Base-by-base conservation (phyloP, 2,888 invertebrate species). In the Phragmatobia fuliginosa region DNA sequence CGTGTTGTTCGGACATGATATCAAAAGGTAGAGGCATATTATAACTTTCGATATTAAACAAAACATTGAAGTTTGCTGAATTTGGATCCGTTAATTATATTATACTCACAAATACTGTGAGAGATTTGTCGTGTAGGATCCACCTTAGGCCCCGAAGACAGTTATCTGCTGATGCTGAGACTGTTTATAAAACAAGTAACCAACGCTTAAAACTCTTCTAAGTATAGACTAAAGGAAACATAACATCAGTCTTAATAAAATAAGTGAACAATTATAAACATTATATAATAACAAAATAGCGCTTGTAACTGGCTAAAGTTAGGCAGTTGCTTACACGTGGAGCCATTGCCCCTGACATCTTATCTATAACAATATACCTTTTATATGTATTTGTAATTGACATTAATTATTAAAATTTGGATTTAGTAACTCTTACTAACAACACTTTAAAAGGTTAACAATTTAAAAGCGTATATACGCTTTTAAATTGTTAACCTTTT, bases 181-280 rank as follows among this genome's bases (percentile, higher is more conserved):
- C 78, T 78, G 78, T 67, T 78, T 73, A 80, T 79, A 79, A 80
- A 79, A 76, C 78, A 28, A 73, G 73, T 58, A 68, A 33, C 52
- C 36, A 36, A 18, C 28, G 18, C 14, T 16, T n/a, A 36, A 60
- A 36, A 33, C n/a, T 10, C 36, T 61, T 62, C 38, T 62, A 62
- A 28, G 16, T 25, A 62, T 31, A 28, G 28, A 28, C 28, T 62
- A 31, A 41, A 18, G 38, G 18, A 41, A 62, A 62, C 62, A 28
- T 41, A 41, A 62, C 41, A 28, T 41, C 62, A 62, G 62, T 62
- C 62, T 62, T 41, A 28, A 62, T 38, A 41, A 28, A 56, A 16
- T 28, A 62, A 62, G 38, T 41, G 18, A 28, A 41, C 38, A 38
- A 38, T 38, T 32, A 60, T 33, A 38, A 41, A 62, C 28, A 38